Conservation (phyloP, 2,113 vertebrate species). For the Dolichallabes microphthalmus region DNA sequence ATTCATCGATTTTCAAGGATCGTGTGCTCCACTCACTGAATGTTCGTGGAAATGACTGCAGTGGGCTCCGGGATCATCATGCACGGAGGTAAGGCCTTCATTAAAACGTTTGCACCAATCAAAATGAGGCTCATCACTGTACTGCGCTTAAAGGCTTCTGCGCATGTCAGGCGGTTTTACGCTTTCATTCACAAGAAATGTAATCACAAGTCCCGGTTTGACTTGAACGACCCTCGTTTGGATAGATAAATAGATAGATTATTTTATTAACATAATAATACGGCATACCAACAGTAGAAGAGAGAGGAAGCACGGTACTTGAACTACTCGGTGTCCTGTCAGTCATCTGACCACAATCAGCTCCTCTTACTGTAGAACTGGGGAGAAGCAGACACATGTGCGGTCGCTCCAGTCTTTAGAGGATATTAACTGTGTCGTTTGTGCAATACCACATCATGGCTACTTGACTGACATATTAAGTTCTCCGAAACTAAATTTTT, state of each 20-base stretch:
- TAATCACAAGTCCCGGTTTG: too few relatives aligned
- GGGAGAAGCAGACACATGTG: constrained; percentile 5
- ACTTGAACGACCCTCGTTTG: background rate
- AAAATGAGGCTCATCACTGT: too few relatives aligned
- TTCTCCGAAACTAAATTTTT: constrained; percentile 32
- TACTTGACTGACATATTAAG: constrained; percentile 34
- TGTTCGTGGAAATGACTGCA: too few relatives aligned
- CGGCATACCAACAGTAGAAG: background rate
- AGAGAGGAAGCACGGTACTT: constrained; percentile 40
- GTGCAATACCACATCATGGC: constrained; percentile 31
- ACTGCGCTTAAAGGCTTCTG: too few relatives aligned
- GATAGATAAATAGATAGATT: background rate
- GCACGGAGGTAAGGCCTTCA: too few relatives aligned
- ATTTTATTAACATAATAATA: background rate
- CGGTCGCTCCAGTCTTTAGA: background rate
- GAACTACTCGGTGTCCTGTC: constrained; percentile 41
- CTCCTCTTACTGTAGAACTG: constrained; percentile 1
- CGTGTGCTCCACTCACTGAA: too few relatives aligned
- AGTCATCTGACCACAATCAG: constrained; percentile 44
- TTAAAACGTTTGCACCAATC: too few relatives aligned
- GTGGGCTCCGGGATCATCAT: too few relatives aligned
- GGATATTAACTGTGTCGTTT: constrained; percentile 16
- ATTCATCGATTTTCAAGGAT: too few relatives aligned
- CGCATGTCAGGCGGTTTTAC: too few relatives aligned
- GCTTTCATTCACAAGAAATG: too few relatives aligned